A percentile compares a stretch with the other conserved stretches of the same genome.
Evolutionary conservation across 2,888 invertebrate species (phyloP).

Genomic region (Andrena haemorrhoa): DNA sequence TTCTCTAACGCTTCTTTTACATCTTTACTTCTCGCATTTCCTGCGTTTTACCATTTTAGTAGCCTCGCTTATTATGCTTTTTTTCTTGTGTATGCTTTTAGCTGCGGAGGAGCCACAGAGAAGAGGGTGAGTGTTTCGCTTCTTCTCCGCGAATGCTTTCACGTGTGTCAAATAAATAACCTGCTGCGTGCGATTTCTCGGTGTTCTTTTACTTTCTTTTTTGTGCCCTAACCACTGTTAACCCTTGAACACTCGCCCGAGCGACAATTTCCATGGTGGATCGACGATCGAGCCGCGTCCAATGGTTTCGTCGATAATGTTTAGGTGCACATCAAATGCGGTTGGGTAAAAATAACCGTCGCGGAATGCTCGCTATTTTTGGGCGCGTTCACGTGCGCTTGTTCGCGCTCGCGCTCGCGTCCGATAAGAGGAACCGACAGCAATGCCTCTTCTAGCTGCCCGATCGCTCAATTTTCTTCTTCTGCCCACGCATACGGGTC

Average conservation of each 20-base stretch:
- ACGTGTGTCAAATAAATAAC: background rate
- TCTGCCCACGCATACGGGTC: conserved; percentile 59
- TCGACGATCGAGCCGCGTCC: conserved; percentile 6
- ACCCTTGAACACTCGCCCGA: background rate
- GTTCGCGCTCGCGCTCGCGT: conserved; percentile 42
- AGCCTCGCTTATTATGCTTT: conserved; percentile 57
- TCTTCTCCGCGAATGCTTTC: conserved; percentile 2
- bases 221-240: background rate
- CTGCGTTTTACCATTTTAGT: background rate
- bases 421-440: conserved; percentile 64
- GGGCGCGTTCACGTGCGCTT: conserved; percentile 59
- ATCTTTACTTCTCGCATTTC: conserved; percentile 12
- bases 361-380: conserved; percentile 76
- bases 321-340: conserved; percentile 64
- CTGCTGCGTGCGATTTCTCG: background rate
- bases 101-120: conserved; percentile 79
- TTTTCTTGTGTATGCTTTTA: conserved; percentile 79
- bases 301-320: conserved; percentile 52
- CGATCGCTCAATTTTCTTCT: conserved; percentile 58
- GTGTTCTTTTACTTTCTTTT: background rate
- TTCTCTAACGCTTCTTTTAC: conserved; percentile 25
- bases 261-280: background rate
- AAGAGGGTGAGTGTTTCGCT: conserved; percentile 72
- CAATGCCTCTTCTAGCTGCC: conserved; percentile 28
- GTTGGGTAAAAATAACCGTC: conserved; percentile 71